A percentile compares a stretch with the other conserved stretches of the same genome.
Conservation (phyloP, 2,113 vertebrate species). For the Barbus barbus region DNA sequence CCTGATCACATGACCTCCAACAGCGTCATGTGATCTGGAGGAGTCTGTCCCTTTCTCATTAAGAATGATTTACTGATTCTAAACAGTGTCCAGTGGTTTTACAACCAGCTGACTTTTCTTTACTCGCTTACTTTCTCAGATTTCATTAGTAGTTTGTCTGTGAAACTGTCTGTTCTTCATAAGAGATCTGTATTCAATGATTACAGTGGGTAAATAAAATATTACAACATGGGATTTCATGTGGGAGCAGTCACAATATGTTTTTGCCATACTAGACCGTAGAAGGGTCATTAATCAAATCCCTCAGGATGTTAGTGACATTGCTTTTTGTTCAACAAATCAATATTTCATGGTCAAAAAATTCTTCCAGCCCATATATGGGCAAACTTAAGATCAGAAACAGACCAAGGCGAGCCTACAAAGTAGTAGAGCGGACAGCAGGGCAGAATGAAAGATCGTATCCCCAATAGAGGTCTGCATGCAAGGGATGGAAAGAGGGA, state of each 20-base stretch:
- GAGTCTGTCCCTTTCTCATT: conserved; percentile 3
- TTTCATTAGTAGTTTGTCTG: conserved; percentile 18
- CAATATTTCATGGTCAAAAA: conserved; percentile 7
- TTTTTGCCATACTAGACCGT: background rate
- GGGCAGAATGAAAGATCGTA: conserved; percentile 38
- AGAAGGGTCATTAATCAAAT: conserved; percentile 23
- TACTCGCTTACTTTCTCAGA: conserved; percentile 18
- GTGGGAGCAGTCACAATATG: background rate
- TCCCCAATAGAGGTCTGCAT: conserved; percentile 57
- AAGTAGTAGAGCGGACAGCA: conserved; percentile 25
- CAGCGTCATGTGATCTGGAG: conserved; percentile 10
- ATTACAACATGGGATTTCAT: background rate
- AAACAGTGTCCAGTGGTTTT: conserved; percentile 30
- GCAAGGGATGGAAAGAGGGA: conserved; percentile 58
- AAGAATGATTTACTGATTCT: conserved; percentile 28
- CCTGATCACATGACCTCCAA: conserved; percentile 39
- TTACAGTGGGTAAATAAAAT: background rate
- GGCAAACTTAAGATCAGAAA: conserved; percentile 40
- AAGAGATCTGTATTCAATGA: background rate
- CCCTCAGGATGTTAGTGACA: background rate
- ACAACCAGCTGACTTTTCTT: conserved; percentile 20
- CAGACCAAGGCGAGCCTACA: conserved; percentile 34
- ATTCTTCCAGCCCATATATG: conserved; percentile 31
- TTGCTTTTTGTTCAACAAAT: conserved; percentile 14
- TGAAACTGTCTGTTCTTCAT: background rate